Base-by-base conservation (phyloP, 2,797 vertebrate genomes). In the Tauraco hartlaubi region DNA sequence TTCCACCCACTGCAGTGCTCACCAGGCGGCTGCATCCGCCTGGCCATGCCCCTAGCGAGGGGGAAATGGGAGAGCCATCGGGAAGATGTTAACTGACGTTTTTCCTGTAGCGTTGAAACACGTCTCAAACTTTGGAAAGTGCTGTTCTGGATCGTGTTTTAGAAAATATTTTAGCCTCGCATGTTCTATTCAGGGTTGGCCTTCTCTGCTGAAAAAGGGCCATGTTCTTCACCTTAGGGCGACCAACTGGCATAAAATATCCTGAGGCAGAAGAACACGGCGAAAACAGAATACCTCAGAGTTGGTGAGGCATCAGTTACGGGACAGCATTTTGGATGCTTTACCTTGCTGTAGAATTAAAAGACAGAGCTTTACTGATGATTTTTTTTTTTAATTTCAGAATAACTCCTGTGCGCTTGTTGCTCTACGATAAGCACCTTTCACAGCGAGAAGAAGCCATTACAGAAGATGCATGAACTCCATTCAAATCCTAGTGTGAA, bases 1-100 rank as follows among this genome's bases (percentile, higher is more conserved):
- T 64, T 43, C 13, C 35, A 35, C 20, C 52, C 25, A 3, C 58
- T 14, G 54, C n/a, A 31, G 18, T 0, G 4, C 54, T 37, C 15
- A 23, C 25, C 6, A 8, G 35, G 66, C 5, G 1, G n/a, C 51
- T n/a, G 26, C 46, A 15, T 3, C 44, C 0, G 5, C 66, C 75
- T 15, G 18, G 37, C 59, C 11, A 1, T 44, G 54, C 4, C 39
- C n/a, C 22, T 18, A 14, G 52, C 8, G 2, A 17, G 43, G 43
- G 55, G 12, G 5, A 56, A 64, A 69, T 0, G 20, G 51, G 58
- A 79, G n/a, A 71, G 20, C 2, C 5, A 17, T 4, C 8, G 26
- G 39, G 39, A 59, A 71, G 17, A 16, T 8, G 21, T 26, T 39
- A 59, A 35, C 29, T 14, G 49, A 22, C n/a, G 2, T 54, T 41